phyloP scores from a whole-genome alignment of 2,113 vertebrate genomes.

The Syngnathus scovelli region DNA sequence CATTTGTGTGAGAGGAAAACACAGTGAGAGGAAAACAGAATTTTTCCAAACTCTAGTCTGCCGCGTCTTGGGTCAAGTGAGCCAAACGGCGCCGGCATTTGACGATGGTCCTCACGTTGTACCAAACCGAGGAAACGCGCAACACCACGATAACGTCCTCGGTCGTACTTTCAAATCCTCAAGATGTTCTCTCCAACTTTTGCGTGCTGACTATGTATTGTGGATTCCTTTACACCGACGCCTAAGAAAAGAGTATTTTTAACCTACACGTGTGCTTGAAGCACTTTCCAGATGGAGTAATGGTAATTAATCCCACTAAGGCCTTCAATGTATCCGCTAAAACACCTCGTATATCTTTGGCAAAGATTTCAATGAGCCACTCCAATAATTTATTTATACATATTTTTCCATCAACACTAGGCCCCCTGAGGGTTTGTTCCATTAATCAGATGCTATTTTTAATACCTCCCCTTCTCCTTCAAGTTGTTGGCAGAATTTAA shows the following conservation, averaged over 20 bases:
- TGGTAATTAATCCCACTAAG: slow-evolving; percentile 2
- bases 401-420: slow-evolving; percentile 1
- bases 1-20: not conserved
- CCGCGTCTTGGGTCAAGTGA: not conserved
- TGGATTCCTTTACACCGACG: not conserved
- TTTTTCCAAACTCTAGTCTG: not conserved
- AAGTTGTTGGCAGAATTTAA: slow-evolving; percentile 7
- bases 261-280: not conserved
- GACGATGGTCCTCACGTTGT: not conserved
- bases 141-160: not conserved
- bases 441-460: slow-evolving; percentile 1
- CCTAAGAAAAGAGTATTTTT: not conserved
- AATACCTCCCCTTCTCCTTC: not conserved
- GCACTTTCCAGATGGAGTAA: slow-evolving; percentile 5
- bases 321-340: not conserved
- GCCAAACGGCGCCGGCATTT: not conserved
- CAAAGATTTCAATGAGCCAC: not conserved
- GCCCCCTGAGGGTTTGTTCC: slow-evolving; percentile 8
- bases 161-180: not conserved
- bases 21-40: not conserved
- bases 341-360: slow-evolving; percentile 13
- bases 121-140: not conserved
- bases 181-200: slow-evolving; percentile 15
- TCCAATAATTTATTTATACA: slow-evolving; percentile 5
- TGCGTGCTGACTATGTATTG: not conserved